phyloP scores from a whole-genome alignment of 2,888 invertebrate genomes.

The Chloromyia formosa region DNA sequence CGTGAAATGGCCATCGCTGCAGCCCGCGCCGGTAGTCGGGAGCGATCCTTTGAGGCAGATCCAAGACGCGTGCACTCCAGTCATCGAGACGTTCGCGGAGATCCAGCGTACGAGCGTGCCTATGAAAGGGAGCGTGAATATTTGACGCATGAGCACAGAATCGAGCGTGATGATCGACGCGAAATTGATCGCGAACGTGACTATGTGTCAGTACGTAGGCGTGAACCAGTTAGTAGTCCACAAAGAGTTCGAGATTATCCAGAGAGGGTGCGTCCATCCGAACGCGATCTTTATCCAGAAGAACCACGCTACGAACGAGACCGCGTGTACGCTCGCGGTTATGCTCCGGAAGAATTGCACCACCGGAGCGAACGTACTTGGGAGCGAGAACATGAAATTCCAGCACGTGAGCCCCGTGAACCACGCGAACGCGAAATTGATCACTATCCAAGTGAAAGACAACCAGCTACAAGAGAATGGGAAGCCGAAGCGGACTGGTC shows the following conservation, averaged over 20 bases:
- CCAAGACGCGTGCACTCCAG: constrained; percentile 45
- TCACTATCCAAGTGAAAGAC: constrained; percentile 47
- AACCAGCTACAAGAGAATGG: constrained; percentile 43
- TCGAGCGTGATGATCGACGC: constrained; percentile 59
- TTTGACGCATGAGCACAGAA: constrained; percentile 55
- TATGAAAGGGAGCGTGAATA: constrained; percentile 57
- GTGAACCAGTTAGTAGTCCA: constrained; percentile 57
- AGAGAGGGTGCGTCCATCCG: constrained; percentile 51
- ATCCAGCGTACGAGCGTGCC: constrained; percentile 45
- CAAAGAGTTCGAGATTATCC: constrained; percentile 52
- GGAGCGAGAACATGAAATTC: constrained; percentile 47
- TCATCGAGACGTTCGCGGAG: constrained; percentile 43
- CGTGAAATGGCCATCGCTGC: constrained; percentile 70
- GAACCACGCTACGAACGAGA: constrained; percentile 56
- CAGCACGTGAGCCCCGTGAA: constrained; percentile 37
- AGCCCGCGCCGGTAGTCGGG: constrained; percentile 61
- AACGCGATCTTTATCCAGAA: constrained; percentile 58
- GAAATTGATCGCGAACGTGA: constrained; percentile 55
- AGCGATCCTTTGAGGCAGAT: constrained; percentile 56
- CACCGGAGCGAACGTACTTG: constrained; percentile 55
- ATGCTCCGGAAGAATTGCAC: constrained; percentile 55
- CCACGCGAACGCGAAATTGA: constrained; percentile 46
- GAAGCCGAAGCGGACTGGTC: constrained; percentile 45
- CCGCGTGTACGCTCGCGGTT: constrained; percentile 20
- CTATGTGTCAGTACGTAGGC: constrained; percentile 54